Percentiles rank a stretch among this genome's conserved stretches.
These are phyloP conservation scores for Leucoptera coffeella DNA, from an alignment of 2,888 invertebrate species.

Conservation along the genomic window DNA sequence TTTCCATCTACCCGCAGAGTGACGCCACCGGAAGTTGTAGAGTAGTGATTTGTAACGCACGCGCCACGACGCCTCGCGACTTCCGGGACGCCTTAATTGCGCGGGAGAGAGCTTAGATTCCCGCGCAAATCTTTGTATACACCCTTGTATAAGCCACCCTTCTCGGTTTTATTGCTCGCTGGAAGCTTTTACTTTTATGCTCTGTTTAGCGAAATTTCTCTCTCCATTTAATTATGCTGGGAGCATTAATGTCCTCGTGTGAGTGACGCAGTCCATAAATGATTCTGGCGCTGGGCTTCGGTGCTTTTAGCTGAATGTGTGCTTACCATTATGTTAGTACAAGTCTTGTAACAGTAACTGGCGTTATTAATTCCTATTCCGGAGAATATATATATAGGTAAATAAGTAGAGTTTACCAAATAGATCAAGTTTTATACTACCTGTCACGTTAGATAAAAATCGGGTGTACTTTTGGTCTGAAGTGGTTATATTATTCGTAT, in stretches of 20 bases:
- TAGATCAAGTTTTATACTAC: too few species aligned
- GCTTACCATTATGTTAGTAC: too few species aligned
- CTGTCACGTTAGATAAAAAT: too few species aligned
- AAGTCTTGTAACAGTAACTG: too few species aligned
- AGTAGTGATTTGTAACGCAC: conserved; percentile 55
- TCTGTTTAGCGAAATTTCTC: conserved; percentile 38
- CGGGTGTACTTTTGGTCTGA: too few species aligned
- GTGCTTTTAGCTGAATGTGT: too few species aligned
- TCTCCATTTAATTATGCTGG: conserved; percentile 37
- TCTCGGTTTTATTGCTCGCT: conserved; percentile 17
- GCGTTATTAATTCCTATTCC: too few species aligned
- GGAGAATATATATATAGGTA: too few species aligned
- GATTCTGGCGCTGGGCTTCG: too few species aligned
- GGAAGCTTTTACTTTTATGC: conserved; percentile 36
- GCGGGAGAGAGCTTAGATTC: conserved; percentile 12
- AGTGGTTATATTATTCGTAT: too few species aligned
- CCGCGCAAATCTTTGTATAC: conserved; percentile 12
- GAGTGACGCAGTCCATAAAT: conserved; percentile 8
- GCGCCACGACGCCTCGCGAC: conserved; percentile 46
- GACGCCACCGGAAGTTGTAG: conserved; percentile 47
- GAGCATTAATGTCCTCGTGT: conserved; percentile 28
- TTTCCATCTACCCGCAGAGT: conserved; percentile 30
- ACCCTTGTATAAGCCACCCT: conserved; percentile 10
- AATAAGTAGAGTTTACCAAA: too few species aligned
- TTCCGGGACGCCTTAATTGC: conserved; percentile 44